Evolutionary conservation across 2,113 vertebrate species (phyloP).

Genomic region (Serinus canaria): DNA sequence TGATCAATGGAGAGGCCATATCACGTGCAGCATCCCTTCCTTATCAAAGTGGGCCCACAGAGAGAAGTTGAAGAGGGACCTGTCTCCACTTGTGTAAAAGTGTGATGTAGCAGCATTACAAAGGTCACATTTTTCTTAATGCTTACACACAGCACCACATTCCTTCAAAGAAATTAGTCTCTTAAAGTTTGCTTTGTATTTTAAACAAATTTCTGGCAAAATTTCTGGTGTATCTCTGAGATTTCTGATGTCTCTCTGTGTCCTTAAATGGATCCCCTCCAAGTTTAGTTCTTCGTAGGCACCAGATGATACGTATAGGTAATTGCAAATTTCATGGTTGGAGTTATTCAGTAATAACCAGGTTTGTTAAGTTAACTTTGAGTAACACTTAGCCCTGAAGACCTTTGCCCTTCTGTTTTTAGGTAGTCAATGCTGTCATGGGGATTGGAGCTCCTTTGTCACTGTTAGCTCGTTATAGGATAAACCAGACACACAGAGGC

Average conservation of each 20-base stretch:
- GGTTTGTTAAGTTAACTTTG: not conserved
- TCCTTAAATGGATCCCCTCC: not conserved
- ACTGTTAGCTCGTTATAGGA: not conserved
- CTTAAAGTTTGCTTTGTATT: not conserved
- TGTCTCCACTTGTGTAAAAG: not conserved
- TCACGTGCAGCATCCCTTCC: not conserved
- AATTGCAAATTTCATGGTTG: not conserved
- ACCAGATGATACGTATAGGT: not conserved
- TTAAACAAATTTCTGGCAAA: not conserved
- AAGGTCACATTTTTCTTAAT: not conserved
- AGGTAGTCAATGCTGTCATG: not conserved
- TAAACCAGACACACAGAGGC: not conserved
- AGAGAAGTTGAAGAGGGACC: not conserved
- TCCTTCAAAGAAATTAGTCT: not conserved
- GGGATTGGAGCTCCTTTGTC: not conserved
- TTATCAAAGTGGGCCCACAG: not conserved
- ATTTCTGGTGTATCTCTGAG: not conserved
- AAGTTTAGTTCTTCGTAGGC: not conserved
- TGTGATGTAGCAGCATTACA: not conserved
- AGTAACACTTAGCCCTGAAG: not conserved
- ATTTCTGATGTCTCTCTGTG: not conserved
- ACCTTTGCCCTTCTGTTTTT: conserved; percentile 18
- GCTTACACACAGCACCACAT: not conserved
- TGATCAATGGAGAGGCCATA: not conserved
- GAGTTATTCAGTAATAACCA: not conserved